Percentiles rank a stretch among this genome's conserved stretches.
Conservation (phyloP, 2,797 vertebrate species). For the Dromococcyx pavoninus region DNA sequence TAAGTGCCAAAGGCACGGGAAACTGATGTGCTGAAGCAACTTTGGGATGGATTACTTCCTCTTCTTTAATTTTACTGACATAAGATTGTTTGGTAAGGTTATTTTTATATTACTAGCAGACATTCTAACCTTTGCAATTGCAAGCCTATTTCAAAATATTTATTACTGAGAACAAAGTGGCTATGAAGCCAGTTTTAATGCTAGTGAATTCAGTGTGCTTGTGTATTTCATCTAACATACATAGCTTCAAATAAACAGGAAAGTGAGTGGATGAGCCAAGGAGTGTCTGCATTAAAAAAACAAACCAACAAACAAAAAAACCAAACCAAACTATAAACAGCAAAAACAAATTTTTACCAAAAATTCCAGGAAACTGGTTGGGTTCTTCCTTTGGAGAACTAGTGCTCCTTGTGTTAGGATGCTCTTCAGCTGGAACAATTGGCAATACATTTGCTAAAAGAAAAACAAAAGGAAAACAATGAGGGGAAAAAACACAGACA, state of each 20-base stretch:
- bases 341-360: slow-evolving; percentile 5
- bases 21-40: neutral
- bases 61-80: neutral
- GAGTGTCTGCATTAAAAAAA: neutral
- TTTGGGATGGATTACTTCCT: neutral
- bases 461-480: neutral
- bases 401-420: neutral
- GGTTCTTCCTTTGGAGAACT: neutral
- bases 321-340: neutral
- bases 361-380: neutral
- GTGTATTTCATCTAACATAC: neutral
- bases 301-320: neutral
- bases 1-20: neutral
- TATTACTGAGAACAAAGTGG: neutral
- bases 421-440: neutral
- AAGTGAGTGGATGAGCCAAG: neutral
- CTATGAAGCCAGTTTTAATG: neutral
- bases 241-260: neutral
- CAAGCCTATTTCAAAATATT: neutral
- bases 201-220: neutral
- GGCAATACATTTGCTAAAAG: neutral
- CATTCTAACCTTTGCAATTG: neutral
- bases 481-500: neutral
- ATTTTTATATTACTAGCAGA: neutral
- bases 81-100: neutral